Base-by-base conservation (phyloP, 2,113 vertebrate genomes). In the Malurus elegans region DNA sequence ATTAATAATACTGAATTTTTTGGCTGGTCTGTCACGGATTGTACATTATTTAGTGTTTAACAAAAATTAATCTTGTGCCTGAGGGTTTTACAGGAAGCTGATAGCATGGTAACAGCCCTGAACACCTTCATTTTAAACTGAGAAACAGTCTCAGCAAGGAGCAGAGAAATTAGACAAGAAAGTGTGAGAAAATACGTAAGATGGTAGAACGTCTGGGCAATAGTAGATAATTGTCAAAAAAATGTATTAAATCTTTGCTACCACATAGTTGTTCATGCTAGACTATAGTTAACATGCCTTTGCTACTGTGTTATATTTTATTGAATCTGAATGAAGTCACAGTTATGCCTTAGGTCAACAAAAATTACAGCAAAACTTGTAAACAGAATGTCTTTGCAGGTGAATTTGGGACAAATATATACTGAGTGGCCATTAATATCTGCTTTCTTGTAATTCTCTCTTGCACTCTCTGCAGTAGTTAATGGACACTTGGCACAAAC, bases 381-480 rank as follows among this genome's bases (percentile, higher is more conserved):
- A 54, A 86, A 66, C 1, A 69, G 16, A 7, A 3, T 0, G 0
- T 36, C 15, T 86, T 74, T 84, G 10, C 15, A 34, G 17, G 19
- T 60, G 53, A 56, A 32, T 60, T 73, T 83, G 64, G 9, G 45
- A 74, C 21, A 56, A 50, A 61, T 7, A 5, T 57, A 11, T 18
- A 17, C 18, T 40, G 34, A 72, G 38, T 3, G 12, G 14, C 18
- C 18, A 24, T 51, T 73, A 61, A 50, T 66, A 48, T 24, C 15
- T 56, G 6, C 8, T 61, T 36, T 57, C 58, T 88, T 61, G 9
- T 29, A 45, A 21, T 60, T 72, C 31, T 21, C 2, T 67, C 10
- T 51, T 72, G 19, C 0, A 0, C 3, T 66, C 4, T 61, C 21
- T 65, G 26, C 16, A 42, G 18, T 61, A 47, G 29, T 85, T 70